These are phyloP conservation scores for Philhelius pedissequus DNA, from an alignment of 2,888 invertebrate genomes.

Conservation along the genomic window DNA sequence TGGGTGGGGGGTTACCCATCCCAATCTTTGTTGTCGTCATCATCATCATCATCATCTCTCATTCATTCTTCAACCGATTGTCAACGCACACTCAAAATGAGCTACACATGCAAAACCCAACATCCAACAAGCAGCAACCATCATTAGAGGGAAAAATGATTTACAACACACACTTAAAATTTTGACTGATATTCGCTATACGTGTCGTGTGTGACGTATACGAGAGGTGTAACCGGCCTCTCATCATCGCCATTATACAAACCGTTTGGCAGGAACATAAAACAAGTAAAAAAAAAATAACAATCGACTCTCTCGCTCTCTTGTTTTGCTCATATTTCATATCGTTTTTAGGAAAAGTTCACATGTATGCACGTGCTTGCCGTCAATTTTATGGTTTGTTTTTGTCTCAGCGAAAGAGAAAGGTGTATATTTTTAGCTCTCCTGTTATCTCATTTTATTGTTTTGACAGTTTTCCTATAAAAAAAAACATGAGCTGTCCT, in stretches of 20 bases:
- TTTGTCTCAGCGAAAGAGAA: constrained; percentile 68
- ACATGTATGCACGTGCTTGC: constrained; percentile 72
- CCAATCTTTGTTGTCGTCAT: constrained; percentile 46
- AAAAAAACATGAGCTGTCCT: constrained; percentile 51
- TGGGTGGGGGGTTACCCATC: constrained; percentile 59
- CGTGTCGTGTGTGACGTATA: constrained; percentile 64
- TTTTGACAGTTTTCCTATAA: constrained; percentile 67
- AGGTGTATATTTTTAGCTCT: background rate
- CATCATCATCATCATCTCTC: constrained; percentile 66
- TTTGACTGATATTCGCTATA: constrained; percentile 67
- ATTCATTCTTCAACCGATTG: constrained; percentile 68
- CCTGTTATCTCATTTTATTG: constrained; percentile 55
- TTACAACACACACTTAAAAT: constrained; percentile 69
- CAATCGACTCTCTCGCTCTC: constrained; percentile 60
- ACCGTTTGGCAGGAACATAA: constrained; percentile 49
- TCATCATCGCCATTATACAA: constrained; percentile 68
- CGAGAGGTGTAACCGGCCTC: constrained; percentile 69
- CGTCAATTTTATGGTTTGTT: constrained; percentile 75
- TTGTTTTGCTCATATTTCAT: constrained; percentile 76
- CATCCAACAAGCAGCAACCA: constrained; percentile 24
- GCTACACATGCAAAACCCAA: constrained; percentile 22
- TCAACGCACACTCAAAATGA: constrained; percentile 66
- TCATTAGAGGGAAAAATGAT: constrained; percentile 54
- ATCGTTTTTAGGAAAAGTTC: constrained; percentile 66
- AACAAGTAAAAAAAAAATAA: constrained; percentile 61